Percentiles rank a stretch among this genome's conserved stretches.
Conservation (phyloP, 2,888 invertebrate species). For the Malacosoma neustria region DNA sequence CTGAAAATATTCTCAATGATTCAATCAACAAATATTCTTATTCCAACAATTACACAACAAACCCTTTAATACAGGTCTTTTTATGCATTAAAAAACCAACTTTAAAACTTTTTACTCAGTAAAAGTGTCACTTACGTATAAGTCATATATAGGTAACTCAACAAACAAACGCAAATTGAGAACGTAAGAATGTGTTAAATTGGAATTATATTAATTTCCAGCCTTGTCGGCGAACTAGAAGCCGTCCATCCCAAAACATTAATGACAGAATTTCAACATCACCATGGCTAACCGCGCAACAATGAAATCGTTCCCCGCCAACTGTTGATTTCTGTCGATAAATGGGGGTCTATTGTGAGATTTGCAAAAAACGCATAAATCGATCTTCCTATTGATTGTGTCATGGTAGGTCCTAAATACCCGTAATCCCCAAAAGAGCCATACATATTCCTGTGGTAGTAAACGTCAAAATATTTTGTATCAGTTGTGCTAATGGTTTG, state of each 20-base stretch:
- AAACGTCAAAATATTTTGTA: conserved; percentile 72
- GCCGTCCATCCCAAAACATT: conserved; percentile 4
- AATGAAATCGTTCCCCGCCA: conserved; percentile 52
- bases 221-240: too few species aligned
- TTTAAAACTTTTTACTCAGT: too few species aligned
- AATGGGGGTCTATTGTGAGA: conserved; percentile 58
- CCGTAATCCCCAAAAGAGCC: conserved; percentile 52
- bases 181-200: too few species aligned
- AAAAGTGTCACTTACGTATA: too few species aligned
- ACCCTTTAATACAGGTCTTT: too few species aligned
- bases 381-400: conserved; percentile 63
- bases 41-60: too few species aligned
- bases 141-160: too few species aligned
- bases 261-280: conserved; percentile 48
- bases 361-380: conserved; percentile 67
- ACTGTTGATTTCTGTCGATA: conserved; percentile 72
- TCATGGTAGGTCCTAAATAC: conserved; percentile 41
- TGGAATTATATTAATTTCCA: too few species aligned
- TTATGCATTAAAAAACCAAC: too few species aligned
- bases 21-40: too few species aligned
- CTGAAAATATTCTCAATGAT: too few species aligned
- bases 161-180: too few species aligned
- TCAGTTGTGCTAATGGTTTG: conserved; percentile 67
- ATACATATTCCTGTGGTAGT: conserved; percentile 49
- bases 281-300: conserved; percentile 69